Conservation (phyloP, 2,797 vertebrate species). For the Cirrhinus molitorella region DNA sequence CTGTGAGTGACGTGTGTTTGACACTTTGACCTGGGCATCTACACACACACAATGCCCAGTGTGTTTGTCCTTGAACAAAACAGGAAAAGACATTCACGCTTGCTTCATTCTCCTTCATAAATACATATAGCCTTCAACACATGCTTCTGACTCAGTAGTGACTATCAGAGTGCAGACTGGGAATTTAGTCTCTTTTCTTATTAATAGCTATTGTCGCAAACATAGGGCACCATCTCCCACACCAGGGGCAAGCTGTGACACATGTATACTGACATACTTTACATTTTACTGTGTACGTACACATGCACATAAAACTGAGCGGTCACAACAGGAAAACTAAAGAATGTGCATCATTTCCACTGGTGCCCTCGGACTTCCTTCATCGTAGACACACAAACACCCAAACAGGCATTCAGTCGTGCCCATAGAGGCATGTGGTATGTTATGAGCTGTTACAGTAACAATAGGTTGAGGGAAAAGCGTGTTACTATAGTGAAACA, state of each 20-base stretch:
- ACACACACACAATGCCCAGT: constrained; percentile 34
- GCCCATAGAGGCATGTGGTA: not conserved
- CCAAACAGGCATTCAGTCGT: not conserved
- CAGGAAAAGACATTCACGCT: constrained; percentile 16
- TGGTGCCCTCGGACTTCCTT: constrained; percentile 33
- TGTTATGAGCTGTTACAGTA: not conserved
- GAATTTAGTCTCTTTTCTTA: constrained; percentile 20
- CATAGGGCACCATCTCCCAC: not conserved
- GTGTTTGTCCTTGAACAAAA: constrained; percentile 19
- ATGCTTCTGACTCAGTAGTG: constrained; percentile 31
- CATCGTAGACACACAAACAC: constrained; percentile 4
- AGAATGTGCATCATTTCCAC: constrained; percentile 49
- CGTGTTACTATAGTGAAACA: not conserved
- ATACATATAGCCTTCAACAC: constrained; percentile 11
- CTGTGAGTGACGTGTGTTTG: constrained; percentile 35
- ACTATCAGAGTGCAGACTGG: not conserved
- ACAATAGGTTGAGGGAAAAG: not conserved
- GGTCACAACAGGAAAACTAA: constrained; percentile 49
- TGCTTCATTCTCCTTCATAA: constrained; percentile 14
- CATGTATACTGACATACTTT: not conserved
- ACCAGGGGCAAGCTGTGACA: constrained; percentile 1
- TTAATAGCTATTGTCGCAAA: not conserved
- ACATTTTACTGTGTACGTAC: not conserved
- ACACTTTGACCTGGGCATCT: constrained; percentile 21
- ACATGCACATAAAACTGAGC: not conserved